A percentile compares a stretch with the other conserved stretches of the same genome.
phyloP scores from a whole-genome alignment of 2,797 vertebrate species.

The Acanthiza pusilla region DNA sequence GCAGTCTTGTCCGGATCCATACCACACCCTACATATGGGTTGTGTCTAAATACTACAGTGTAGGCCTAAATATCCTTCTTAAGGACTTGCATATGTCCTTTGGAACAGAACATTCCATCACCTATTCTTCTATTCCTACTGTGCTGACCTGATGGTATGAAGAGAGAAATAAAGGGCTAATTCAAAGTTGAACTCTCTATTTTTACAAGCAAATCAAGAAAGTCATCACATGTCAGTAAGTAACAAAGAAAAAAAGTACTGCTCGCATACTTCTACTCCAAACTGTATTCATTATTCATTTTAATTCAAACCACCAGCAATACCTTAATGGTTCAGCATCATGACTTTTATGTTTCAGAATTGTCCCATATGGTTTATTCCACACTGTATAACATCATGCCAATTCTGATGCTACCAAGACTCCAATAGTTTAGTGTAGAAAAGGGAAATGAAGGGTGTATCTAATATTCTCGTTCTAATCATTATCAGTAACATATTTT shows the following conservation, averaged over 20 bases:
- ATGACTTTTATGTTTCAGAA: neutral
- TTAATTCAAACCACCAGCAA: neutral
- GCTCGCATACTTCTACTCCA: neutral
- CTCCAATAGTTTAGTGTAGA: neutral
- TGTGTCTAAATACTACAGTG: constrained; percentile 26
- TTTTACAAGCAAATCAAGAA: neutral
- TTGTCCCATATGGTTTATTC: neutral
- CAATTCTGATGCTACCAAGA: neutral
- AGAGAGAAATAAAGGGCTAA: neutral
- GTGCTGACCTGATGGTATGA: neutral
- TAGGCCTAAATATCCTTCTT: constrained; percentile 12
- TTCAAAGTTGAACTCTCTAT: neutral
- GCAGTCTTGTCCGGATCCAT: constrained; percentile 26
- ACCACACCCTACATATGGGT: constrained; percentile 35
- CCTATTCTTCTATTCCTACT: neutral
- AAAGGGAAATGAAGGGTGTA: neutral
- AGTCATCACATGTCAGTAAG: neutral
- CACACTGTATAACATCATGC: neutral
- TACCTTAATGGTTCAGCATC: neutral
- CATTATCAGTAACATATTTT: neutral
- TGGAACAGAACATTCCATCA: neutral
- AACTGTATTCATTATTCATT: neutral
- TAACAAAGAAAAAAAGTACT: neutral
- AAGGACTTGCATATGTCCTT: constrained; percentile 25
- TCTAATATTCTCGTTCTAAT: neutral